Evolutionary conservation across 1,140 invertebrate genomes (phyloP), one percentile per base, ranked within the genome.

Genomic region (Euschistus heros): DNA sequence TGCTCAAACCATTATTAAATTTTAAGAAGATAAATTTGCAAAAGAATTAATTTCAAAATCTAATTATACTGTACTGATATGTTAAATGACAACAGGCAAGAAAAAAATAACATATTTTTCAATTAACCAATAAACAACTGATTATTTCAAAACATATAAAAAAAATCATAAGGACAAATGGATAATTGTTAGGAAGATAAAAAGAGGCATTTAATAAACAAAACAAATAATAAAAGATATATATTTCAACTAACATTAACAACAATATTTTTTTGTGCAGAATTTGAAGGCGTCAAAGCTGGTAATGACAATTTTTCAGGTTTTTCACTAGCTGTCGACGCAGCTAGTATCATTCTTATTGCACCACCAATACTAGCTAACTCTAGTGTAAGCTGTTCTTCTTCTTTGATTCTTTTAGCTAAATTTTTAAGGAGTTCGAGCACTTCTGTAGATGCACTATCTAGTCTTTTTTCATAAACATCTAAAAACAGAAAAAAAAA

Each of bases 291-390:
- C 4, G 47, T 63, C 8, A 61, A 20, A 18, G 24, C 0, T 2
- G 64, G 64, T n/a, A 61, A 20, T 24, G 22, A 22, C 17, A 2
- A 8, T 14, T 18, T 10, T 37, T 64, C 30, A 17, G 5, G 47
- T 10, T 60, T 20, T 27, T 17, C 33, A 33, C 33, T 68, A 22
- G 74, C 70, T 69, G 77, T 75, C 2, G 84, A 78, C 17, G 78
- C 79, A 7, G 84, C 79, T 46, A 88, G 72, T n/a, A 90, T 72
- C 72, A 88, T 80, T 68, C 84, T 78, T 52, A 89, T 78, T 24
- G 80, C 78, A n/a, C 88, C 88, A 74, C 88, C 82, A 15, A 90
- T 71, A 70, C 82, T 76, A 66, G 80, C 71, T 37, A 88, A 73
- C 27, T 82, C 76, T 63, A 80, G 76, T 62, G 82, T 82, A 14